Base-by-base conservation (phyloP, 1,140 invertebrate genomes). In the Nebria ingens region DNA sequence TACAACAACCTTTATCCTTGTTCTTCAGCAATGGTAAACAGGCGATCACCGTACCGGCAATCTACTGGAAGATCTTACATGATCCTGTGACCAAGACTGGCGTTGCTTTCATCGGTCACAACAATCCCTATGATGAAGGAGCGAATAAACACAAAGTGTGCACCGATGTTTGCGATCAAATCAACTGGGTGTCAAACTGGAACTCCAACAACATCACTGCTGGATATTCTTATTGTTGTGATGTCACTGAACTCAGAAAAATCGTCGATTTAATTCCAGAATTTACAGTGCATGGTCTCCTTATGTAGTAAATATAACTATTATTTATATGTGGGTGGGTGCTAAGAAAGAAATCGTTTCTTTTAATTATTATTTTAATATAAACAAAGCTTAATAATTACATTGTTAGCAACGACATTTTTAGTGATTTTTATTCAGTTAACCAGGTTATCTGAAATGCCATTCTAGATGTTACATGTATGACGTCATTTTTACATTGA, bases 221-320 rank as follows among this genome's bases (percentile, higher is more conserved):
- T 1, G 85, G 84, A 0, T 80, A 79, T 63, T 79, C 77, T 4
- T 85, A 85, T 63, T 83, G 80, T 52, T 87, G 84, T 64, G 72
- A 73, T 11, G 71, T 85, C 9, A 64, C 71, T 38, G 79, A 84
- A 22, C 79, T 86, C 64, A 70, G 77, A 49, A 74, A 68, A 56
- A 65, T 66, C 1, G 72, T 85, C 17, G 70, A 68, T 1, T 67
- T 73, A 34, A 61, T 81, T 11, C 79, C 79, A 0, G 25, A 59
- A 15, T 68, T 79, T n/a, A 59, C 66, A 51, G 73, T 76, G 21
- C 62, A 64, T n/a, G 67, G 67, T 2, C 61, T 76, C 13, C 56
- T 76, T n/a, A 52, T 53, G 23, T 70, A 61, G 25, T 6, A 34
- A 34, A 34, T n/a, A 34, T n/a, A n/a, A n/a, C n/a, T n/a, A n/a